Evolutionary conservation across 35 echinoderm and acorn worm genomes (phyloP).

Genomic region (Anneissia japonica): DNA sequence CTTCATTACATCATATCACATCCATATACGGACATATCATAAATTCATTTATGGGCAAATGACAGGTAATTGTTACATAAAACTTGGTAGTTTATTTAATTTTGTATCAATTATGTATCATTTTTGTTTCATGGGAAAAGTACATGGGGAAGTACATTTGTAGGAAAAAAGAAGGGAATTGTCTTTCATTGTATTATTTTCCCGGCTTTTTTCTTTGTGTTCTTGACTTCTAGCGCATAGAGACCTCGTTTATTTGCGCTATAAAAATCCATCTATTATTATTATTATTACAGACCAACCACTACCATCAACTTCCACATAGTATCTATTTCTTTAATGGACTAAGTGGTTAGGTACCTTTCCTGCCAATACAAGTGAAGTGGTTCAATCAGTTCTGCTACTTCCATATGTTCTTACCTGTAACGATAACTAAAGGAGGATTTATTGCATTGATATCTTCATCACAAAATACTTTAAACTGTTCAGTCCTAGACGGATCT

Average conservation of each 20-base stretch:
- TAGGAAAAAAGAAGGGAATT: too few species aligned
- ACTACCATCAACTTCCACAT: neutral
- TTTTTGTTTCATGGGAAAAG: too few species aligned
- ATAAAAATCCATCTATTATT: neutral
- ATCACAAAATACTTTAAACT: constrained; percentile 78
- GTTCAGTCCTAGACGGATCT: constrained; percentile 63
- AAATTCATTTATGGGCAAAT: too few species aligned
- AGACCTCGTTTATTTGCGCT: neutral
- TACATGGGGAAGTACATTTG: too few species aligned
- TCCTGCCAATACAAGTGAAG: neutral
- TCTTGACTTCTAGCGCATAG: neutral
- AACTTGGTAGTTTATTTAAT: too few species aligned
- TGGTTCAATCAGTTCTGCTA: neutral
- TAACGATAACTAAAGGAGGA: constrained; percentile 59
- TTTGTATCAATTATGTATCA: too few species aligned
- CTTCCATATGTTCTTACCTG: constrained; percentile 40
- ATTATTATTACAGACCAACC: neutral
- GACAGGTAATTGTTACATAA: too few species aligned
- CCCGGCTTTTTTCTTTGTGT: too few species aligned
- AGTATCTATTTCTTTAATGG: neutral
- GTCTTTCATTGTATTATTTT: too few species aligned
- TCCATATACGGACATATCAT: too few species aligned
- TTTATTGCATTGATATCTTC: constrained; percentile 74
- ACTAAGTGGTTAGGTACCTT: neutral
- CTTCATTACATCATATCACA: too few species aligned